Evolutionary conservation across 2,113 vertebrate species (phyloP).

Genomic region (Polypterus bichir): DNA sequence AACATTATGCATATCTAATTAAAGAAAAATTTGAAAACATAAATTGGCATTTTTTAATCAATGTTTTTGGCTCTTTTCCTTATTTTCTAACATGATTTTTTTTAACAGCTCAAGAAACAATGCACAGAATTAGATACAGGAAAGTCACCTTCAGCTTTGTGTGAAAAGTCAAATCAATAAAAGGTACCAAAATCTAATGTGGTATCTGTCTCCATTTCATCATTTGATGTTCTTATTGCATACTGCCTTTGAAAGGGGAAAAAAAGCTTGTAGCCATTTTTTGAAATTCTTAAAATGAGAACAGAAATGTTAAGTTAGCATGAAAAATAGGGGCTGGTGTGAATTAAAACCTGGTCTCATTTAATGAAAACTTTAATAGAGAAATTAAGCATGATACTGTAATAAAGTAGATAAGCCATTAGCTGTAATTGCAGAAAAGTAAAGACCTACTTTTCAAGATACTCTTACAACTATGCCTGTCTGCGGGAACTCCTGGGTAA

Average conservation of each 20-base stretch:
- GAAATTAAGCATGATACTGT: not conserved
- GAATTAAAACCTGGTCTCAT: not conserved
- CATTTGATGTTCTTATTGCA: not conserved
- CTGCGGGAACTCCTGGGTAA: constrained; percentile 42
- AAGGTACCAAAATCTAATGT: not conserved
- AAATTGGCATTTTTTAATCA: too few species aligned
- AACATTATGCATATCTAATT: too few species aligned
- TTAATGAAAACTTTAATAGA: not conserved
- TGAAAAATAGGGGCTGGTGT: too few species aligned
- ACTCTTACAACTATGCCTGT: constrained; percentile 40
- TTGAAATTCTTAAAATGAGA: too few species aligned
- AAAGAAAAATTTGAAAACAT: too few species aligned
- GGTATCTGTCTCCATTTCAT: not conserved
- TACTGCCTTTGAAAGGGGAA: not conserved
- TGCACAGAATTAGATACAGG: not conserved
- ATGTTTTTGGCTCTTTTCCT: too few species aligned
- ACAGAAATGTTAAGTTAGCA: too few species aligned
- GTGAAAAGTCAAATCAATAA: not conserved
- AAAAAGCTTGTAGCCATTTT: not conserved
- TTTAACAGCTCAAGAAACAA: not conserved
- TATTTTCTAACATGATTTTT: too few species aligned
- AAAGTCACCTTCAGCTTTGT: not conserved
- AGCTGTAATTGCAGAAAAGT: constrained; percentile 5
- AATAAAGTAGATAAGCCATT: not conserved
- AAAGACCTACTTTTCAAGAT: constrained; percentile 26